Conservation (phyloP, 2,888 invertebrate species). For the Torymus auratus region DNA sequence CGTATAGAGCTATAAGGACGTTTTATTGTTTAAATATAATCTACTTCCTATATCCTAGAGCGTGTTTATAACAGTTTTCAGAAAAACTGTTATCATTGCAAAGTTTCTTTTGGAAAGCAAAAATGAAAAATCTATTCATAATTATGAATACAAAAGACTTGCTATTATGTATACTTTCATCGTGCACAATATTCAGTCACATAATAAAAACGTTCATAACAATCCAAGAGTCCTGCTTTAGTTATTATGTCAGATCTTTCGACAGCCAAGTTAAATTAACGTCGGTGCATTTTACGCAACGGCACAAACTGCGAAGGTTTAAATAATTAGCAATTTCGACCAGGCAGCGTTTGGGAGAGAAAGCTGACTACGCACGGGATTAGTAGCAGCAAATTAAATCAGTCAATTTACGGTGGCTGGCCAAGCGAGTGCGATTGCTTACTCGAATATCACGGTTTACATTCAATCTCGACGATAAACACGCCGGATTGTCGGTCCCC, state of each 20-base stretch:
- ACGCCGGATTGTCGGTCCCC: neutral
- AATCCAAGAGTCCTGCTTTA: too few species aligned
- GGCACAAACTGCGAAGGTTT: neutral
- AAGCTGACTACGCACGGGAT: neutral
- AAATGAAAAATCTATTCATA: too few species aligned
- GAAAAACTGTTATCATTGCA: too few species aligned
- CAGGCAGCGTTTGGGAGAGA: neutral
- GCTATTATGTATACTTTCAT: too few species aligned
- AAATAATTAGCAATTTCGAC: slow-evolving; percentile 38
- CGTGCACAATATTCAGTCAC: too few species aligned
- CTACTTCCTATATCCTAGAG: too few species aligned
- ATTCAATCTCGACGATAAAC: slow-evolving; percentile 49
- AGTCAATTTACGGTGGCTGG: slow-evolving; percentile 36
- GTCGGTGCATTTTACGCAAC: slow-evolving; percentile 9
- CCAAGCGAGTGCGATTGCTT: slow-evolving; percentile 27
- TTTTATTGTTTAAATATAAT: too few species aligned
- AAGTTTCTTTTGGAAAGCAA: too few species aligned
- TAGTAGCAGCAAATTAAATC: slow-evolving; percentile 47
- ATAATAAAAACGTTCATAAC: too few species aligned
- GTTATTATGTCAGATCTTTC: neutral
- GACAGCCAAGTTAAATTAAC: slow-evolving; percentile 15
- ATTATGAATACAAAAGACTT: too few species aligned
- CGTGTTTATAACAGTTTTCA: too few species aligned
- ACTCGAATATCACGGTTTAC: slow-evolving; percentile 48
- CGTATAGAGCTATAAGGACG: too few species aligned